Evolutionary conservation across 2,797 vertebrate genomes (phyloP).

Genomic region (Staurois parvus): DNA sequence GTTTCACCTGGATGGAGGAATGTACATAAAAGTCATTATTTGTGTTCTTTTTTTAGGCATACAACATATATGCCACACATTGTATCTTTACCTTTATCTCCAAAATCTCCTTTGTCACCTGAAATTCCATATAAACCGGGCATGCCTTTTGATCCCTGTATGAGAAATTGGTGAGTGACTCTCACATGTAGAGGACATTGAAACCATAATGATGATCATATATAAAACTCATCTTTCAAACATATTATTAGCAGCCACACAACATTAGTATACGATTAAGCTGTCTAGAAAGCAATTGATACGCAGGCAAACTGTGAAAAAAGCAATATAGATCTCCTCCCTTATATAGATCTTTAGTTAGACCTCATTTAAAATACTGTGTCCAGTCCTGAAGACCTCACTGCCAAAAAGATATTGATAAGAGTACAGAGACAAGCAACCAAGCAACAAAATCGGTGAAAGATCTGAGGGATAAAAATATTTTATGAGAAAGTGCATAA

Average conservation of each 20-base stretch:
- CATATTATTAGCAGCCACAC: neutral
- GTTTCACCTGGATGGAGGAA: slow-evolving; percentile 68
- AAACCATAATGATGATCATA: neutral
- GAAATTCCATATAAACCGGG: slow-evolving; percentile 80
- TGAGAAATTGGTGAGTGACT: neutral
- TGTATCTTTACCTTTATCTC: slow-evolving; percentile 74
- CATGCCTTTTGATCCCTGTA: slow-evolving; percentile 83
- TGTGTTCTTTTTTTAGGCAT: neutral
- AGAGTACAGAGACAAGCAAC: too few species aligned
- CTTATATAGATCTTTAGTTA: too few species aligned
- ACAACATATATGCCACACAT: neutral
- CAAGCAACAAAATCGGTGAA: too few species aligned
- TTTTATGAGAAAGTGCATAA: too few species aligned
- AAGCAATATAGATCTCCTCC: too few species aligned
- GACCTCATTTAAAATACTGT: too few species aligned
- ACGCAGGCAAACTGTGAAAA: neutral
- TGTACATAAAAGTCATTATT: neutral
- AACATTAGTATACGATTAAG: neutral
- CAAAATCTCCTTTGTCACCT: slow-evolving; percentile 79
- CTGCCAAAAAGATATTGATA: too few species aligned
- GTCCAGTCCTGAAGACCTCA: too few species aligned
- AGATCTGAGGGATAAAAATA: too few species aligned
- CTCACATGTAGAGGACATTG: too few species aligned
- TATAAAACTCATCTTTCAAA: neutral
- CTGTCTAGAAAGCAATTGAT: neutral